phyloP scores from a whole-genome alignment of 1,140 invertebrate species.

The Megalopta genalis region DNA sequence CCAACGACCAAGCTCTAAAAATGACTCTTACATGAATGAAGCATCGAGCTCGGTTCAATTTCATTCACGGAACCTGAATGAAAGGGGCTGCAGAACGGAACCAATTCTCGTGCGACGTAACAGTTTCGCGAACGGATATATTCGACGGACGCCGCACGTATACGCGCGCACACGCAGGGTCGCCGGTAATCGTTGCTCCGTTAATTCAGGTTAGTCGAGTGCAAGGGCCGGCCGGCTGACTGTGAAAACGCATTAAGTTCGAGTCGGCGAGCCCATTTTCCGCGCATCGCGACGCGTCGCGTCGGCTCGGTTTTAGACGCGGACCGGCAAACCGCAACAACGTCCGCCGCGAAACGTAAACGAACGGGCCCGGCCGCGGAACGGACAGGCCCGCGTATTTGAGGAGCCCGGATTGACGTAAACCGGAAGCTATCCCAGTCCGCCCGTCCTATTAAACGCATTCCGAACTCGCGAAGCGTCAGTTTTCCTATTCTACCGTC shows the following conservation, averaged over 20 bases:
- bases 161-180: neutral
- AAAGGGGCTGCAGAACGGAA: too few relatives aligned
- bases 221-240: constrained; percentile 54
- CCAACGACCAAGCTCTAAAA: too few relatives aligned
- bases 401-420: too few relatives aligned
- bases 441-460: too few relatives aligned
- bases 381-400: too few relatives aligned
- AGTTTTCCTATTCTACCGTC: too few relatives aligned
- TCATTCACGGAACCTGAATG: too few relatives aligned
- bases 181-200: constrained; percentile 33
- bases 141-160: neutral
- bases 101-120: too few relatives aligned
- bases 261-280: constrained; percentile 56
- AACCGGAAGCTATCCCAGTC: too few relatives aligned
- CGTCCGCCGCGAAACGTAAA: constrained; percentile 17
- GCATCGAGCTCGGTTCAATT: too few relatives aligned
- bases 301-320: constrained; percentile 11
- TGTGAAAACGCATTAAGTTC: constrained; percentile 67
- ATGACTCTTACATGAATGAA: too few relatives aligned
- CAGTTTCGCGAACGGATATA: constrained; percentile 24
- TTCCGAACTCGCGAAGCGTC: too few relatives aligned
- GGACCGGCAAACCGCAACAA: constrained; percentile 18
- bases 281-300: neutral
- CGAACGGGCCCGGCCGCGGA: neutral
- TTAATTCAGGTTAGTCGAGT: constrained; percentile 53